Evolutionary conservation across 1,140 invertebrate species (phyloP).

Genomic region (Lepidotrigona ventralis): DNA sequence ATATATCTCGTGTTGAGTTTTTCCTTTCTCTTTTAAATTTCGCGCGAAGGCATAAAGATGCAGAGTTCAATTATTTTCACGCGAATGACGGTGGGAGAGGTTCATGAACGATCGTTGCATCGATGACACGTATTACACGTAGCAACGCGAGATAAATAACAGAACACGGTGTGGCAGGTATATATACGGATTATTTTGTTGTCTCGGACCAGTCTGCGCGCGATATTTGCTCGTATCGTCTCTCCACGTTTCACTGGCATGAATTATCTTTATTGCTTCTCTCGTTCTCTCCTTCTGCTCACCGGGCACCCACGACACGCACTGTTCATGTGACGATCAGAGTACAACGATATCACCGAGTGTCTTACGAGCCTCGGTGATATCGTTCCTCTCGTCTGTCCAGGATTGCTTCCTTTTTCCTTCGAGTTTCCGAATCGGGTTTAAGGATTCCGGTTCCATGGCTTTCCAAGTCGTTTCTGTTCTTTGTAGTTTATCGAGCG

Average conservation of each 20-base stretch:
- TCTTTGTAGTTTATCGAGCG: background rate
- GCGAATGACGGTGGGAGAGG: too few species aligned
- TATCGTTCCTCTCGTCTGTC: conserved; percentile 3
- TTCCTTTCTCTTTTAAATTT: too few species aligned
- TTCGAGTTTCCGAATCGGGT: background rate
- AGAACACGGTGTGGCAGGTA: background rate
- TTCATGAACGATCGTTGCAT: background rate
- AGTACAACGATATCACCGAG: conserved; percentile 18
- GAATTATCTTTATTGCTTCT: conserved; percentile 53
- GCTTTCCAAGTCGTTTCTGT: background rate
- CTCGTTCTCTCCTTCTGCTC: conserved; percentile 39
- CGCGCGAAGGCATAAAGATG: too few species aligned
- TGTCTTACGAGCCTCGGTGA: conserved; percentile 9
- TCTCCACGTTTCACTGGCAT: background rate
- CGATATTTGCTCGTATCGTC: conserved; percentile 17
- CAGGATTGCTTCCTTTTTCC: background rate
- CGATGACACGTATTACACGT: conserved; percentile 12
- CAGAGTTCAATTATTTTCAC: too few species aligned
- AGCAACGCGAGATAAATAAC: conserved; percentile 4
- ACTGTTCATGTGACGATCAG: conserved; percentile 38
- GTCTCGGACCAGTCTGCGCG: background rate
- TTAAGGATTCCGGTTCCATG: background rate
- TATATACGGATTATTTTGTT: conserved; percentile 13
- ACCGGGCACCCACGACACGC: conserved; percentile 36
- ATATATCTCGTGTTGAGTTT: too few species aligned